Evolutionary conservation across 2,797 vertebrate genomes (phyloP), one percentile per base, ranked within the genome.

Genomic region (Podargus strigoides): DNA sequence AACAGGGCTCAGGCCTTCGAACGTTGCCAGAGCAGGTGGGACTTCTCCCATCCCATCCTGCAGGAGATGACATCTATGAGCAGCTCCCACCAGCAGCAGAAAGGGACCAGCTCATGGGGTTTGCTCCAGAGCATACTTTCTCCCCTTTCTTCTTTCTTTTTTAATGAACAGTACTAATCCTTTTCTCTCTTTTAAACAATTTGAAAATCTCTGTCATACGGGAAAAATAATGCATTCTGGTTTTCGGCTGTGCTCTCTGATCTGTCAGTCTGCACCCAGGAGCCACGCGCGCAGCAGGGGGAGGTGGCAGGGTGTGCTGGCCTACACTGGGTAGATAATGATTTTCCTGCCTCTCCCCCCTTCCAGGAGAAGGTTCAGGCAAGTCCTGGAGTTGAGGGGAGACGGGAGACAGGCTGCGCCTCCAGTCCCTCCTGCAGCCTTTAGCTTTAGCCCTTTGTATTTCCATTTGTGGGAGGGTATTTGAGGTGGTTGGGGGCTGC

Each of bases 251-350:
- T 10, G 0, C 12, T 92, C 93, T 95, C 94, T 95, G 95, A 95
- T 94, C 58, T 94, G 89, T 94, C 95, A 96, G 74, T 90, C 89
- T 92, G 93, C 87, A 42, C 62, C 93, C 74, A 4, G 89, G 73
- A 93, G 89, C 80, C 8, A 11, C 8, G 52, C 46, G 24, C 18
- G 17, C 30, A 28, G 49, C 23, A 22, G 26, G 66, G 50, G 60
- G 75, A 42, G 60, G 89, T 14, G 62, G 90, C 63, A 55, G 77
- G 53, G 42, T 87, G 37, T 84, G 74, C 89, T 93, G 94, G 21
- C 91, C 93, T 94, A 94, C 73, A 89, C 90, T 32, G 34, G 34
- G 37, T 21, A 75, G 91, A 86, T 67, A 81, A 70, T 41, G n/a
- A 87, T 86, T 49, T 58, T 84, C 49, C 64, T 76, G 69, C 63